These are phyloP conservation scores for Siniperca obscura DNA, from an alignment of 2,797 vertebrate genomes.

Conservation along the genomic window DNA sequence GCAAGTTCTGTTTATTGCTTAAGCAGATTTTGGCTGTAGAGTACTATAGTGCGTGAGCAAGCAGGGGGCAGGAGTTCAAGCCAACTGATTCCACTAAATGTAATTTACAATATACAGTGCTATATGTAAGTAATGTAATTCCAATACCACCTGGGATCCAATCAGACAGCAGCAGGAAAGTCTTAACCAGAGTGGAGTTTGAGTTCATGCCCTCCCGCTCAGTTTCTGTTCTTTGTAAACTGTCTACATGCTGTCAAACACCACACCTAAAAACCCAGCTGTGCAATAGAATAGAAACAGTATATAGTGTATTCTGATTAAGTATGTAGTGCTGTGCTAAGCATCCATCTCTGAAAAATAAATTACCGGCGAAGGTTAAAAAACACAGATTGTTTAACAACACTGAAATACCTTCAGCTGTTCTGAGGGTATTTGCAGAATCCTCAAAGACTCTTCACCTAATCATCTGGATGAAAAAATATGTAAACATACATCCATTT, in stretches of 20 bases:
- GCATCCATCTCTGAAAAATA: not conserved
- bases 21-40: not conserved
- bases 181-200: not conserved
- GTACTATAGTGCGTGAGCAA: not conserved
- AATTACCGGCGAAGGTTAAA: not conserved
- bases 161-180: not conserved
- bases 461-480: not conserved
- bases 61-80: not conserved
- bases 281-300: not conserved
- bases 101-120: not conserved
- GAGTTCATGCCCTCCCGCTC: slow-evolving; percentile 10
- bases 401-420: not conserved
- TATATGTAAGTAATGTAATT: not conserved
- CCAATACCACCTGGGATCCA: not conserved
- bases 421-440: no score
- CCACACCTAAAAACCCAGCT: slow-evolving; percentile 25
- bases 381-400: not conserved
- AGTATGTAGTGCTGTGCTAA: not conserved
- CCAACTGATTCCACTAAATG: not conserved
- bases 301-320: not conserved
- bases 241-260: not conserved
- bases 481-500: not conserved
- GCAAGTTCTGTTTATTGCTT: not conserved
- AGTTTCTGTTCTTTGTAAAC: slow-evolving; percentile 5
- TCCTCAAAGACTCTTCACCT: not conserved